These are phyloP conservation scores for Parauchenoglanis punctatus DNA, from an alignment of 2,797 vertebrate genomes.

Conservation along the genomic window DNA sequence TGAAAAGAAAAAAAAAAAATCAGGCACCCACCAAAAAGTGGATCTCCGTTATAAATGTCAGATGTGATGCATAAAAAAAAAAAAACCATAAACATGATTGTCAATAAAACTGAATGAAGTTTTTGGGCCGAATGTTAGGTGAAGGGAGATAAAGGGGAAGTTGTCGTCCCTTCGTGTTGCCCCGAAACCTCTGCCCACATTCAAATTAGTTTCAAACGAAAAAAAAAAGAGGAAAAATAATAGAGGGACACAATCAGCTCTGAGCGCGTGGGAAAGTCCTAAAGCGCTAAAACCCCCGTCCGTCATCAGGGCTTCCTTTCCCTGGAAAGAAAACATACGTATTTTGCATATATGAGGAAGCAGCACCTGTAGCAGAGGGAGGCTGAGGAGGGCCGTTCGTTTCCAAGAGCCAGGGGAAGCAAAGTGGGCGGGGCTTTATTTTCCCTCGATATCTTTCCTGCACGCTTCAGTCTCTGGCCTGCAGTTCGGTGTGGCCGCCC, in stretches of 20 bases:
- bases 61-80: constrained; percentile 1
- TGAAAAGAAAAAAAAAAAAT: constrained; percentile 18
- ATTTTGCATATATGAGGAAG: constrained; percentile 84
- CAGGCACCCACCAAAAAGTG: constrained; percentile 50
- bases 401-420: constrained; percentile 57
- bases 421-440: constrained; percentile 45
- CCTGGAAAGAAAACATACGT: constrained; percentile 74
- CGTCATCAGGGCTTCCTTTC: constrained; percentile 54
- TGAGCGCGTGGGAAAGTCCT: constrained; percentile 30
- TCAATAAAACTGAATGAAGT: constrained; percentile 70
- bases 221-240: constrained; percentile 56
- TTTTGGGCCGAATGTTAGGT: constrained; percentile 48
- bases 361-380: constrained; percentile 77
- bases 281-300: constrained; percentile 19
- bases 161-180: constrained; percentile 43
- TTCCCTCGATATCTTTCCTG: constrained; percentile 16
- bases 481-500: constrained; percentile 48
- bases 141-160: constrained; percentile 43
- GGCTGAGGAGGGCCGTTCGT: constrained; percentile 61
- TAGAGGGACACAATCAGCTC: constrained; percentile 59
- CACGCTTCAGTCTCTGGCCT: constrained; percentile 46
- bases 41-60: constrained; percentile 40
- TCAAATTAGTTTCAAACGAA: constrained; percentile 35
- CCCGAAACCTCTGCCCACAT: constrained; percentile 33
- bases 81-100: constrained; percentile 68